These are phyloP conservation scores for Yasuhikotakia modesta DNA, from an alignment of 2,797 vertebrate species.

Conservation along the genomic window DNA sequence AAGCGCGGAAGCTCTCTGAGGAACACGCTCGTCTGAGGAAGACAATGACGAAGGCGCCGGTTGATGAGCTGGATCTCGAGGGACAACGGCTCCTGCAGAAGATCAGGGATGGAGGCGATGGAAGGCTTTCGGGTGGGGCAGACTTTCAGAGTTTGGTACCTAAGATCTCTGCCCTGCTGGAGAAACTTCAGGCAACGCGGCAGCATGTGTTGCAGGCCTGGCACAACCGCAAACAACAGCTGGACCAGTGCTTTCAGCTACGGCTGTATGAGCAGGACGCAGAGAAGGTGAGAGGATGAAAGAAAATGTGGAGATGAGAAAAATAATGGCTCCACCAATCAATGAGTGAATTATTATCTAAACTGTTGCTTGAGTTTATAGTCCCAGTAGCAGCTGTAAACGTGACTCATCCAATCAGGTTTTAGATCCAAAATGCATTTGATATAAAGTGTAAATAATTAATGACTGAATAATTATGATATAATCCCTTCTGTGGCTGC, in stretches of 20 bases:
- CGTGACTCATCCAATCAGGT: too few species aligned
- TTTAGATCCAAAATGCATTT: too few species aligned
- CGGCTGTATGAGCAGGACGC: slow-evolving; percentile 96
- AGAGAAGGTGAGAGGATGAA: slow-evolving; percentile 82
- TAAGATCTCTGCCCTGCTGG: slow-evolving; percentile 90
- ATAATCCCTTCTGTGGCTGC: slow-evolving; percentile 20
- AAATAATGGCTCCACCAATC: too few species aligned
- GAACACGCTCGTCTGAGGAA: slow-evolving; percentile 92
- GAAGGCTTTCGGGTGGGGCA: slow-evolving; percentile 85
- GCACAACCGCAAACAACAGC: slow-evolving; percentile 90
- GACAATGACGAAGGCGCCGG: slow-evolving; percentile 91
- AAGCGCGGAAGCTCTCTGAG: slow-evolving; percentile 92
- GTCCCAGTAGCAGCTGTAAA: too few species aligned
- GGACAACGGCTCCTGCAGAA: slow-evolving; percentile 91
- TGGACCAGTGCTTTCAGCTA: slow-evolving; percentile 96
- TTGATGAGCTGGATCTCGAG: slow-evolving; percentile 92
- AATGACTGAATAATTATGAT: slow-evolving; percentile 22
- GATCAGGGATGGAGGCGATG: slow-evolving; percentile 82
- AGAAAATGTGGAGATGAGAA: too few species aligned
- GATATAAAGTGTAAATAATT: slow-evolving; percentile 6
- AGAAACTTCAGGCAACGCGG: slow-evolving; percentile 89
- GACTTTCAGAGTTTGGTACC: slow-evolving; percentile 97
- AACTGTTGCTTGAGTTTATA: too few species aligned
- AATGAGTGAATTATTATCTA: too few species aligned
- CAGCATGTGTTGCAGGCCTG: slow-evolving; percentile 94